A percentile compares a stretch with the other conserved stretches of the same genome.
Conservation (phyloP, 2,113 vertebrate species). For the Puma concolor region DNA sequence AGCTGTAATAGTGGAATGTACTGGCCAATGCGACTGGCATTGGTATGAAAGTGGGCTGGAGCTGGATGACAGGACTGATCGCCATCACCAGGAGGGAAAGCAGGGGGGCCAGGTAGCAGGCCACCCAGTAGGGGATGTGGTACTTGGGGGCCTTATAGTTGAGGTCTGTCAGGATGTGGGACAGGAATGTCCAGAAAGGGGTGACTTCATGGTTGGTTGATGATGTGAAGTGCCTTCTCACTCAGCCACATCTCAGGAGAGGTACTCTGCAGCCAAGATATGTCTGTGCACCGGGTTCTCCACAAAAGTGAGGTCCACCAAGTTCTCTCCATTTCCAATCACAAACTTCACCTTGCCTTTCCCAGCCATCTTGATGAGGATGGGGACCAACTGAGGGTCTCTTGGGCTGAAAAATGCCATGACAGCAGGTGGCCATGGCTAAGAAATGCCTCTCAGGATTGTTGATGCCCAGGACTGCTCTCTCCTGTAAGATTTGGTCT, state of each 20-base stretch:
- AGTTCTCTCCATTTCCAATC: constrained; percentile 94
- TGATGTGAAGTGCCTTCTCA: constrained; percentile 97
- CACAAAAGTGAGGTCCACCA: constrained; percentile 98
- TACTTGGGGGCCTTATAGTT: constrained; percentile 94
- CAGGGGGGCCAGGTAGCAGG: constrained; percentile 92
- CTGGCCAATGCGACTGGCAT: constrained; percentile 96
- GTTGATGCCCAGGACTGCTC: constrained; percentile 92
- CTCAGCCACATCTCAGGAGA: constrained; percentile 88
- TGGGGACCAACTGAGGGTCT: constrained; percentile 95
- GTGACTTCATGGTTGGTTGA: constrained; percentile 96
- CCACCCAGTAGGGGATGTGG: constrained; percentile 92
- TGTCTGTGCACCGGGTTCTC: constrained; percentile 98
- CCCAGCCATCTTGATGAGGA: constrained; percentile 92
- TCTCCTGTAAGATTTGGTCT: constrained; percentile 97
- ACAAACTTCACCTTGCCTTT: constrained; percentile 98
- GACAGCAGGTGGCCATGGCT: constrained; percentile 95
- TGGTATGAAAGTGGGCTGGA: constrained; percentile 94
- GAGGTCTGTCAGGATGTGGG: constrained; percentile 92
- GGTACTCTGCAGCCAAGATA: constrained; percentile 94
- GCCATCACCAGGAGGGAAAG: constrained; percentile 89
- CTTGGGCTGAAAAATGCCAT: constrained; percentile 98
- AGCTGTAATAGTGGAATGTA: constrained; percentile 96
- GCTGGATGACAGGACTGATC: constrained; percentile 89
- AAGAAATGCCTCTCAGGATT: constrained; percentile 90
- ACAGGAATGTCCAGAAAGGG: constrained; percentile 96